phyloP scores from a whole-genome alignment of 30 jellyfish, hydroid and myxozoan species.

The Phacellophora camtschatica region DNA sequence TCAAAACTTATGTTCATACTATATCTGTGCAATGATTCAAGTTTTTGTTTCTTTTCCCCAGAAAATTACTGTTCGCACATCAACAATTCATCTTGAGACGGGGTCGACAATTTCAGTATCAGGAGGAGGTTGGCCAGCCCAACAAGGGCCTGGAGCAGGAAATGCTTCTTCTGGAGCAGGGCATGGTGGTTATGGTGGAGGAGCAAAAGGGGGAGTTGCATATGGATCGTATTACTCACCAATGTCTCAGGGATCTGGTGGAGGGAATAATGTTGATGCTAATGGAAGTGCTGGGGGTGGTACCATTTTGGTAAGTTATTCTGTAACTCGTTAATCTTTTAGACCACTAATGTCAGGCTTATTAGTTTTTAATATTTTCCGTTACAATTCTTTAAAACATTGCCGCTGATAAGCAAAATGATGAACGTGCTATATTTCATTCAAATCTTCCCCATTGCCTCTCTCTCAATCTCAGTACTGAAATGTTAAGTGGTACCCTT shows the following conservation, averaged over 20 bases:
- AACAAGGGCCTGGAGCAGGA: constrained; percentile 52
- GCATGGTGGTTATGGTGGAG: constrained; percentile 78
- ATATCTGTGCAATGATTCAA: no score
- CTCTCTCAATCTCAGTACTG: no score
- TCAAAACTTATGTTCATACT: no score
- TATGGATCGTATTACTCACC: constrained; percentile 72
- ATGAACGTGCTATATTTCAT: no score
- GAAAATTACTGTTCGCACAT: constrained; percentile 10
- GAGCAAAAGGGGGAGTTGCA: constrained; percentile 23
- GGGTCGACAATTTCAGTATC: constrained; percentile 24
- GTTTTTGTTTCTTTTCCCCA: no score
- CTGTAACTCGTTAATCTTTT: background rate
- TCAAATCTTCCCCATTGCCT: no score
- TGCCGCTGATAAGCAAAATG: no score
- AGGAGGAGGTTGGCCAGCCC: constrained; percentile 42
- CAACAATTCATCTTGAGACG: constrained; percentile 42
- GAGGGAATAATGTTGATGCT: constrained; percentile 30
- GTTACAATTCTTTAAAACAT: no score
- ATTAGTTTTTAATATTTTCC: no score
- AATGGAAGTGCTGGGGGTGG: constrained; percentile 69
- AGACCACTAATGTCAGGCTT: no score
- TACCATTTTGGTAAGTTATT: background rate
- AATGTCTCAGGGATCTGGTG: constrained; percentile 51
- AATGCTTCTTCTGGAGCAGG: constrained; percentile 43
- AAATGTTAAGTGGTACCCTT: no score